Base-by-base conservation (phyloP, 2,797 vertebrate genomes). In the Cossypha heuglini region DNA sequence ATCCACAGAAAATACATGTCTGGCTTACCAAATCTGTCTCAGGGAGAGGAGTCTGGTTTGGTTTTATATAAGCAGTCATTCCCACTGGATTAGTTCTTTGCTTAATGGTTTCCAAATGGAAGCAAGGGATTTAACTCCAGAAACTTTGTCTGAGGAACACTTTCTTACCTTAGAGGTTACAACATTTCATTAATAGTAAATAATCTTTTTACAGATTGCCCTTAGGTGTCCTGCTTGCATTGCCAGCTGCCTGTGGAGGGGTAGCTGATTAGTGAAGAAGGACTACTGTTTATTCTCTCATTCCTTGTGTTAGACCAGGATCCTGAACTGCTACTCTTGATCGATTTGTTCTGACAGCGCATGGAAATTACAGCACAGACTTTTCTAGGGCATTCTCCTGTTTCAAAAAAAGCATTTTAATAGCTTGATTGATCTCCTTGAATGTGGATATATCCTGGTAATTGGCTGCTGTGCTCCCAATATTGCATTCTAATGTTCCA, bases 131-230 rank as follows among this genome's bases (percentile, higher is more conserved):
- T 86, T 83, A 31, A 22, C 29, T 86, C 17, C 64, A 63, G 49
- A 81, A 43, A 37, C 10, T 71, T 81, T 15, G 1, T 69, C 69
- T 90, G 45, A 90, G 49, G 31, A 87, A 35, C 5, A 26, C 24
- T 91, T 45, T 33, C 42, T 90, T 86, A 84, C 78, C 51, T 90
- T 62, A 73, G 55, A 81, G 35, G 33, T 20, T 81, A 66, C 26
- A 45, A 77, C 75, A 83, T 72, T 75, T 77, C 46, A 72, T 93
- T 92, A 93, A 83, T 35, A 90, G 54, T 68, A 94, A 89, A 78
- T 72, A 79, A 77, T 31, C 24, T 64, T 85, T 85, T 74, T 75
- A 31, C n/a, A 81, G 46, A 62, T 58, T 91, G 58, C 54, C 66
- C 31, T 82, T 75, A 91, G 85, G 58, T 88, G 77, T 75, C 42